Evolutionary conservation across 2,888 invertebrate genomes (phyloP).

Genomic region (Sminthurinus aureus): DNA sequence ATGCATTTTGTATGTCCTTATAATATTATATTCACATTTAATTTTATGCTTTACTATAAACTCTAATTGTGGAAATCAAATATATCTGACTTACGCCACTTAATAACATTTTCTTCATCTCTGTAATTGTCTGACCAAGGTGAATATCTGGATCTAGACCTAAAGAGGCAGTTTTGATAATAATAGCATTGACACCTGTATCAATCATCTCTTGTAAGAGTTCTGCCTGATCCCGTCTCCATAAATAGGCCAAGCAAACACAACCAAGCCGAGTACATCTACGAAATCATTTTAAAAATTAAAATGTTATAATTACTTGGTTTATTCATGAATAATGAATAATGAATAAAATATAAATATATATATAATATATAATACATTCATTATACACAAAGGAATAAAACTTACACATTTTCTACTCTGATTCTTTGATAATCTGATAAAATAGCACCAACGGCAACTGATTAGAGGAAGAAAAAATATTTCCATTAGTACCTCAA

Average conservation of each 20-base stretch:
- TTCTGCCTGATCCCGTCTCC: conserved; percentile 94
- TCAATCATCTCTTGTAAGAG: conserved; percentile 79
- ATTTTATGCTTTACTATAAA: background rate
- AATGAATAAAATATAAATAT: background rate
- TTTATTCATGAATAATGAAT: background rate
- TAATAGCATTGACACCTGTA: conserved; percentile 88
- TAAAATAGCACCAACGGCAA: conserved; percentile 96
- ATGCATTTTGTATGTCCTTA: background rate
- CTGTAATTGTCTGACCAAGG: conserved; percentile 83
- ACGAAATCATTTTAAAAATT: conserved; percentile 47
- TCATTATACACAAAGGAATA: background rate
- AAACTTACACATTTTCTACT: conserved; percentile 96
- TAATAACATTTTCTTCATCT: conserved; percentile 83
- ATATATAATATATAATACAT: background rate
- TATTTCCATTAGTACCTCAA: no score
- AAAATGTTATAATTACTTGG: background rate
- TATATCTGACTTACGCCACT: conserved; percentile 73
- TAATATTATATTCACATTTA: background rate
- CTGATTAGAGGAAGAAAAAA: conserved; percentile 62
- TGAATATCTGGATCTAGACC: conserved; percentile 87
- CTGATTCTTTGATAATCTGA: conserved; percentile 98
- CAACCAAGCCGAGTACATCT: conserved; percentile 91
- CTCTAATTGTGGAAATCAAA: background rate
- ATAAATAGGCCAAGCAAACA: conserved; percentile 89
- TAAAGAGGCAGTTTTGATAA: conserved; percentile 97